Evolutionary conservation across 2,113 vertebrate species (phyloP), one percentile per base, ranked within the genome.

Genomic region (Passerina amoena): DNA sequence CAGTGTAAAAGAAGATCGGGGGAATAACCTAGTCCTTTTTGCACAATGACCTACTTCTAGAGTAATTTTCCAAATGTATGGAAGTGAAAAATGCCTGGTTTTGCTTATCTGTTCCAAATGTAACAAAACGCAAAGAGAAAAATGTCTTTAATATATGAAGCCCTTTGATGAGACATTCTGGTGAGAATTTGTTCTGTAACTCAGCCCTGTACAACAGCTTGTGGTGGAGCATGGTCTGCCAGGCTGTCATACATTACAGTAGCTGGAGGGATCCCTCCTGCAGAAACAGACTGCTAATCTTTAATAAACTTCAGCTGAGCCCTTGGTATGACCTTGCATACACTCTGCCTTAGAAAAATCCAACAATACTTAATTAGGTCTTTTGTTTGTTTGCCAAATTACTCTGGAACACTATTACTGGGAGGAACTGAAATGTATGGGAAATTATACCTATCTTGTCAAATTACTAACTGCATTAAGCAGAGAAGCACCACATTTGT

Each of bases 301-400:
- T 94, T 91, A 96, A 95, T 93, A 98, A 95, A 96, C 70, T 94
- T 97, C 93, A 96, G 57, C 80, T 88, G 83, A 93, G 87, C 83
- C 88, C 92, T 95, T 94, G 70, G 6, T 61, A 45, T 2, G 65
- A 96, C 96, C 95, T 96, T 96, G 79, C 30, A 63, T 84, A 77
- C n/a, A 81, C 56, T 95, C 21, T 91, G 84, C 63, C 42, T 80
- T 51, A 63, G 84, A 93, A 96, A 94, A 94, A 88, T 40, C 82
- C 68, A 91, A 57, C 53, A 92, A 51, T 78, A 81, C 82, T 92
- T 95, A 96, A 97, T 96, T 91, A 96, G 66, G 33, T 86, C 51
- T 80, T 95, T 77, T 96, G 71, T 75, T 93, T 83, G 24, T 90
- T 93, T 94, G 89, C 88, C 71, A 94, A 68, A 94, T 86, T 79